These are phyloP conservation scores for Trissonchulus sp. DNA, from an alignment of 2,888 invertebrate species.

Conservation along the genomic window DNA sequence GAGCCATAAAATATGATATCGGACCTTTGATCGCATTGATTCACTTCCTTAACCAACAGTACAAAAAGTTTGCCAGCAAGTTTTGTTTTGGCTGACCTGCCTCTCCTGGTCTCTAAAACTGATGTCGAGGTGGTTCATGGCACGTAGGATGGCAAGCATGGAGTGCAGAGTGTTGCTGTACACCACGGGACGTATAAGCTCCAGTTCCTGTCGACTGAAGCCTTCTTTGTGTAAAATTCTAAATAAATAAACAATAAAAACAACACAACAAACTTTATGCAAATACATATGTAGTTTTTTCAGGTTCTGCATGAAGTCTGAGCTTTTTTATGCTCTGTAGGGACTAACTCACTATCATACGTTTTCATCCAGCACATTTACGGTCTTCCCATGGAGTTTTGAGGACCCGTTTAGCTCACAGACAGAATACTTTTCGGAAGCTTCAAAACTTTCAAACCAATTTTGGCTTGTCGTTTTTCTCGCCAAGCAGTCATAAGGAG, in stretches of 20 bases:
- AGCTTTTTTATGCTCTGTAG: not conserved
- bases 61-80: too few species aligned
- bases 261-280: not conserved
- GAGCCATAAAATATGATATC: too few species aligned
- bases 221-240: slow-evolving; percentile 99
- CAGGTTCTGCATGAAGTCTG: not conserved
- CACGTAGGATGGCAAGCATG: slow-evolving; percentile 95
- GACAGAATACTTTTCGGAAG: too few species aligned
- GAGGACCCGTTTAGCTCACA: too few species aligned
- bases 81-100: too few species aligned
- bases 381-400: too few species aligned
- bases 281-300: not conserved
- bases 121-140: slow-evolving; percentile 98
- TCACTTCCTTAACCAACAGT: too few species aligned
- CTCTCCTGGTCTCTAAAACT: slow-evolving; percentile 91
- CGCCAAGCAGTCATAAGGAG: too few species aligned
- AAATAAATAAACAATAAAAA: slow-evolving; percentile 54
- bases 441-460: too few species aligned
- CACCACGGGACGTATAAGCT: slow-evolving; percentile 99
- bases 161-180: slow-evolving; percentile 99
- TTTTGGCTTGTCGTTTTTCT: too few species aligned
- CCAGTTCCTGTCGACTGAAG: slow-evolving; percentile 98
- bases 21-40: too few species aligned
- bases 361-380: too few species aligned
- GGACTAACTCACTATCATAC: not conserved